Percentiles rank a stretch among this genome's conserved stretches.
Conservation (phyloP, 2,888 invertebrate genomes). For the Protodeltote pygarga region DNA sequence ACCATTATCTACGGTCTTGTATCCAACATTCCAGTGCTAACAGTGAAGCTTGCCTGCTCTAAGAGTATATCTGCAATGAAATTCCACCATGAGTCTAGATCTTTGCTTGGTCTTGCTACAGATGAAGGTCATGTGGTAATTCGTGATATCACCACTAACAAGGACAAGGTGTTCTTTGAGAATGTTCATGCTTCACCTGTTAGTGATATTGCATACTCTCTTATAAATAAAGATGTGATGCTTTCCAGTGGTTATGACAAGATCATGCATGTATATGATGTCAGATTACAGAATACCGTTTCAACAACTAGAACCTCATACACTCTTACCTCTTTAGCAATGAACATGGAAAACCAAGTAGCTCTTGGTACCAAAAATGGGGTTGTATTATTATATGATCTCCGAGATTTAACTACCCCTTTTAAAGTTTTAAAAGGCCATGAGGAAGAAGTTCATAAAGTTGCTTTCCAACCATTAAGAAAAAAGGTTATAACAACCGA, state of each 20-base stretch:
- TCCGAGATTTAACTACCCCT: constrained; percentile 81
- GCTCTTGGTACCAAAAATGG: constrained; percentile 86
- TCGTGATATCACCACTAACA: constrained; percentile 78
- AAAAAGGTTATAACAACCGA: constrained; percentile 70
- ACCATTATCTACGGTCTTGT: constrained; percentile 82
- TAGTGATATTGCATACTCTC: constrained; percentile 86
- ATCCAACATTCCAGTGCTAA: constrained; percentile 79
- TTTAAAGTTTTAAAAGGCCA: constrained; percentile 81
- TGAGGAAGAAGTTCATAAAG: constrained; percentile 77
- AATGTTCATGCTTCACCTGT: constrained; percentile 86
- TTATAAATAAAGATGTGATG: constrained; percentile 85
- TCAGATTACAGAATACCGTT: constrained; percentile 80
- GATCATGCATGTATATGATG: constrained; percentile 86
- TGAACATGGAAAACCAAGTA: constrained; percentile 81
- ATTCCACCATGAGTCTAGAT: constrained; percentile 80
- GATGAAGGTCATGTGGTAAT: constrained; percentile 82
- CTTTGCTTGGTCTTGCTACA: constrained; percentile 80
- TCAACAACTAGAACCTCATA: constrained; percentile 74
- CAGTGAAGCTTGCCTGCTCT: constrained; percentile 74
- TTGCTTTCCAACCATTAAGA: constrained; percentile 78
- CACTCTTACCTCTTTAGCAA: constrained; percentile 74
- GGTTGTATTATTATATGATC: constrained; percentile 84
- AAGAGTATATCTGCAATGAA: constrained; percentile 81
- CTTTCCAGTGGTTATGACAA: constrained; percentile 86
- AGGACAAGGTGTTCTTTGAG: constrained; percentile 79